phyloP scores from a whole-genome alignment of 2,888 invertebrate genomes.

The Acronicta aceris region DNA sequence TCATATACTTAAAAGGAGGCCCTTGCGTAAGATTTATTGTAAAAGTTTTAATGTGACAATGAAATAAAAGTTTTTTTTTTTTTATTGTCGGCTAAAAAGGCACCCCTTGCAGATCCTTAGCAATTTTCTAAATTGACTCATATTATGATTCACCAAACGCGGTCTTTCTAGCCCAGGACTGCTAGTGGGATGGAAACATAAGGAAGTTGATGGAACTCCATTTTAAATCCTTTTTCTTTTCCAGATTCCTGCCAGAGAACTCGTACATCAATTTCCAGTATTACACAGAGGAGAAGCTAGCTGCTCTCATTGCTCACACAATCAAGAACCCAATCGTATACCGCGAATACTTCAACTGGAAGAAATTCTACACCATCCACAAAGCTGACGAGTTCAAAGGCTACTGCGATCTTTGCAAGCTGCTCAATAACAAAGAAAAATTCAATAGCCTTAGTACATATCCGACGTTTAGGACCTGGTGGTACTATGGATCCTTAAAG shows the following conservation, averaged over 20 bases:
- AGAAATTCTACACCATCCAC: constrained; percentile 67
- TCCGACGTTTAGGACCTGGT: constrained; percentile 74
- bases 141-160: too few species aligned
- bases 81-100: too few species aligned
- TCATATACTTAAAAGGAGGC: too few species aligned
- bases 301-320: constrained; percentile 63
- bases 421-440: constrained; percentile 64
- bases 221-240: constrained; percentile 29
- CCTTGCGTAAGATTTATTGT: too few species aligned
- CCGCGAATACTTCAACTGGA: constrained; percentile 71
- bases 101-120: too few species aligned
- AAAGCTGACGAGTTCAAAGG: constrained; percentile 62
- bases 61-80: too few species aligned
- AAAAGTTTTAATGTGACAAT: too few species aligned
- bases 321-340: constrained; percentile 66
- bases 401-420: constrained; percentile 71
- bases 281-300: constrained; percentile 60
- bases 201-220: fast-evolving
- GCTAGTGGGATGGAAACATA: too few species aligned
- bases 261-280: constrained; percentile 72
- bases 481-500: constrained; percentile 66
- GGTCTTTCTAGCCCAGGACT: too few species aligned
- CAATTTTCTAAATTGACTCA: too few species aligned
- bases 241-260: constrained; percentile 77
- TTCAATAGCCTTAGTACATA: constrained; percentile 56